These are phyloP conservation scores for Setophaga petechia DNA, from an alignment of 2,113 vertebrate genomes.

Conservation along the genomic window DNA sequence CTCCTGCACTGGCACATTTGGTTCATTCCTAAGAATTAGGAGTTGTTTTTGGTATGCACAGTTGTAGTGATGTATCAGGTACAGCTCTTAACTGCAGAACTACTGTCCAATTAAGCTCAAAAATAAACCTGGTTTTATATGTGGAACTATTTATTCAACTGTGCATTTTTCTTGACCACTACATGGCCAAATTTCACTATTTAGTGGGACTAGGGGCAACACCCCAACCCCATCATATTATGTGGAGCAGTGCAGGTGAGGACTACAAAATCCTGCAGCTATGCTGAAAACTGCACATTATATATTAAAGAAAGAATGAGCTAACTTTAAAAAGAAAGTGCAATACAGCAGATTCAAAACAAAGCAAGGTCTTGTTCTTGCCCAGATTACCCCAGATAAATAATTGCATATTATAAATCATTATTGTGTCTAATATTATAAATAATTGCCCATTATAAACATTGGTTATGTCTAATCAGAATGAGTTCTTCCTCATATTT, in stretches of 20 bases:
- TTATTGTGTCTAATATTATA: slow-evolving; percentile 19
- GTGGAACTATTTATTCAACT: neutral
- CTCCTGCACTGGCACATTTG: neutral
- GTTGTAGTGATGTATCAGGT: neutral
- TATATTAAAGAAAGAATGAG: neutral
- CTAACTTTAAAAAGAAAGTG: neutral
- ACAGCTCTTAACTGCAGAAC: neutral
- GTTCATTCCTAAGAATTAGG: neutral
- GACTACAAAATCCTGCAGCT: neutral
- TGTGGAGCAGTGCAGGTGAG: neutral
- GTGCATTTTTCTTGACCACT: neutral
- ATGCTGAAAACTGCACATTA: neutral
- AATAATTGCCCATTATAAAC: slow-evolving; percentile 29
- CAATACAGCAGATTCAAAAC: neutral
- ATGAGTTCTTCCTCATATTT: slow-evolving; percentile 42
- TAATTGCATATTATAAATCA: slow-evolving; percentile 52
- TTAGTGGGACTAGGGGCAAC: neutral
- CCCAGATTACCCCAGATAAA: neutral
- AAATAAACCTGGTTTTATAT: neutral
- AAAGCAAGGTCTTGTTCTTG: neutral
- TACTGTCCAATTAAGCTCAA: neutral
- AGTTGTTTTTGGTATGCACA: neutral
- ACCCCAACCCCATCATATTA: neutral
- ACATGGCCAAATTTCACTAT: neutral
- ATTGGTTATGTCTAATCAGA: slow-evolving; percentile 48